These are phyloP conservation scores for Sinopyrophorus schimmeli DNA, from an alignment of 2,888 invertebrate species.

Conservation along the genomic window DNA sequence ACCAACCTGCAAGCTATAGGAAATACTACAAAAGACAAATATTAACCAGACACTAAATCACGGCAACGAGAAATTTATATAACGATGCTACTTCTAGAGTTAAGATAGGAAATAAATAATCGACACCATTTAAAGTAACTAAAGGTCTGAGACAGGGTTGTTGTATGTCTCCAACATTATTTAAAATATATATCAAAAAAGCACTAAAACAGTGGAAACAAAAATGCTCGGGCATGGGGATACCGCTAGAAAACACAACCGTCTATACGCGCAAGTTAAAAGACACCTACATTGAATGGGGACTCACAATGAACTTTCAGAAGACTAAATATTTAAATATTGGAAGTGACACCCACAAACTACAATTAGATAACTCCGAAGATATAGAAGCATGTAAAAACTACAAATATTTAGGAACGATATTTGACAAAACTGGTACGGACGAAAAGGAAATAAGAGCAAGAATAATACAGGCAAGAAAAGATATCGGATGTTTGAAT, in stretches of 20 bases:
- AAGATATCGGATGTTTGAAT: slow-evolving; percentile 12
- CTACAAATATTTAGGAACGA: slow-evolving; percentile 7
- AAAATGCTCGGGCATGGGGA: slow-evolving; percentile 12
- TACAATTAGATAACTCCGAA: slow-evolving; percentile 14
- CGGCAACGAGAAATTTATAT: slow-evolving; percentile 3
- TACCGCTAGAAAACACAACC: slow-evolving; percentile 7
- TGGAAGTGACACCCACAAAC: slow-evolving; percentile 3
- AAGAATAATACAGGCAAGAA: slow-evolving; percentile 12
- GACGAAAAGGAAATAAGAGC: slow-evolving; percentile 17
- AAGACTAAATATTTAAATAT: slow-evolving; percentile 13
- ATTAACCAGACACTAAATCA: too few species aligned
- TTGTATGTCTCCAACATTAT: slow-evolving; percentile 3
- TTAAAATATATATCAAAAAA: slow-evolving; percentile 5
- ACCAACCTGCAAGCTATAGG: slow-evolving; percentile 1
- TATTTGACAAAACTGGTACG: slow-evolving; percentile 8
- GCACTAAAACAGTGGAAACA: too few species aligned
- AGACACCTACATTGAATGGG: too few species aligned
- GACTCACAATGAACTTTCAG: slow-evolving; percentile 6
- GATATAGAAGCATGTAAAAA: slow-evolving; percentile 3
- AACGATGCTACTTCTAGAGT: slow-evolving; percentile 1
- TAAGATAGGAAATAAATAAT: slow-evolving; percentile 1
- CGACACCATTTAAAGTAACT: slow-evolving; percentile 1
- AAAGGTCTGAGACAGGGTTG: slow-evolving; percentile 3
- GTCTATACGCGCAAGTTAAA: not conserved
- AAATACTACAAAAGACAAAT: slow-evolving; percentile 1